Base-by-base conservation (phyloP, 2,113 vertebrate species). In the Phrynosoma platyrhinos region DNA sequence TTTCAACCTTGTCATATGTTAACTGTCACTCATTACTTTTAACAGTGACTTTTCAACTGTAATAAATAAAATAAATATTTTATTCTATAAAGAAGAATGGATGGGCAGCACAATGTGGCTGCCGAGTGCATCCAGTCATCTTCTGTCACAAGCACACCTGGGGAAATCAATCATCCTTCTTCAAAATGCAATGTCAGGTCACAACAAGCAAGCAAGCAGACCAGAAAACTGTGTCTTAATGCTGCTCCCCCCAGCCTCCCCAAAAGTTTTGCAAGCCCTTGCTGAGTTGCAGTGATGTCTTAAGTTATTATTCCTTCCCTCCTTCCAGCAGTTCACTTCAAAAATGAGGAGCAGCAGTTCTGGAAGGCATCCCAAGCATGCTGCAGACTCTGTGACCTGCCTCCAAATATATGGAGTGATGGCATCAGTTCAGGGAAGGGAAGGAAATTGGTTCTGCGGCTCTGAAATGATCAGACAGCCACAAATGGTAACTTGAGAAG, bases 381-480 rank as follows among this genome's bases (percentile, higher is more conserved):
- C 68, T 78, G 82, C 0, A 1, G 36, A 72, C 0, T 0, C 79
- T 83, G 64, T 4, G 0, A 75, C 32, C 76, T 83, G 66, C 79
- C 79, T 92, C 55, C 72, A 47, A 62, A 64, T 71, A 74, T 71
- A 79, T 55, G 58, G 69, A 75, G 42, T 79, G 83, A 90, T 32
- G 87, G 87, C 83, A 88, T 78, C 32, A 82, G 75, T 87, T 91
- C 88, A 93, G 81, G 82, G 78, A 12, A 55, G 64, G 79, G 3
- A 69, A 87, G 76, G 86, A 91, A 93, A 91, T 88, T 87, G 64
- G 16, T 0, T 36, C 76, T 66, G 2, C 30, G 21, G 7, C 77
- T 87, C 87, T 53, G 77, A 85, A 93, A 36, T 16, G 71, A 91
- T 89, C 91, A 90, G 87, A 58, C 81, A 87, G 86, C 88, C 94